A percentile compares a stretch with the other conserved stretches of the same genome.
These are phyloP conservation scores for Phrixothrix hirtus DNA, from an alignment of 2,888 invertebrate genomes.

Conservation along the genomic window DNA sequence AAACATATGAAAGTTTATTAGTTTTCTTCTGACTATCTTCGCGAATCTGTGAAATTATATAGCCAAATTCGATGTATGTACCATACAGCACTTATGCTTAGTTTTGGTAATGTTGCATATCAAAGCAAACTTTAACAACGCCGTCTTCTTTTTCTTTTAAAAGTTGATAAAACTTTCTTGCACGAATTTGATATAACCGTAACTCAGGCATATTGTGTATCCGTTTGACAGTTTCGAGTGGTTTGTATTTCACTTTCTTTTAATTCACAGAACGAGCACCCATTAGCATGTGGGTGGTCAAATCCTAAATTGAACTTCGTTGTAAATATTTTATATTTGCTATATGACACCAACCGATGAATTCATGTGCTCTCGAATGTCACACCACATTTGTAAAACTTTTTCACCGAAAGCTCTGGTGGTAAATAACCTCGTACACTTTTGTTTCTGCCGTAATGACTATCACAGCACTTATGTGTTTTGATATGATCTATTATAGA, in stretches of 20 bases:
- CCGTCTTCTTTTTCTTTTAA: too few relatives aligned
- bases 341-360: too few relatives aligned
- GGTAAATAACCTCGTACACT: too few relatives aligned
- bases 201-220: neutral
- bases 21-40: too few relatives aligned
- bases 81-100: too few relatives aligned
- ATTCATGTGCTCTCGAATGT: neutral
- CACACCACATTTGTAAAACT: neutral
- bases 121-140: too few relatives aligned
- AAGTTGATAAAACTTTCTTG: too few relatives aligned
- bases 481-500: neutral
- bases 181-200: neutral
- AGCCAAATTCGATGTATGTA: too few relatives aligned
- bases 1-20: too few relatives aligned
- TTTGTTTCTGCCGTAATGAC: too few relatives aligned
- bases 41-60: too few relatives aligned
- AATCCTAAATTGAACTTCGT: neutral
- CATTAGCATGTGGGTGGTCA: neutral
- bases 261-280: neutral
- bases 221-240: neutral
- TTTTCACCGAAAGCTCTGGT: neutral
- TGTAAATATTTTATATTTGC: neutral
- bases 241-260: neutral
- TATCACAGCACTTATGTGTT: neutral
- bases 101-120: too few relatives aligned